These are phyloP conservation scores for Poeciliopsis presidionis DNA, from an alignment of 2,797 vertebrate genomes.

Conservation along the genomic window DNA sequence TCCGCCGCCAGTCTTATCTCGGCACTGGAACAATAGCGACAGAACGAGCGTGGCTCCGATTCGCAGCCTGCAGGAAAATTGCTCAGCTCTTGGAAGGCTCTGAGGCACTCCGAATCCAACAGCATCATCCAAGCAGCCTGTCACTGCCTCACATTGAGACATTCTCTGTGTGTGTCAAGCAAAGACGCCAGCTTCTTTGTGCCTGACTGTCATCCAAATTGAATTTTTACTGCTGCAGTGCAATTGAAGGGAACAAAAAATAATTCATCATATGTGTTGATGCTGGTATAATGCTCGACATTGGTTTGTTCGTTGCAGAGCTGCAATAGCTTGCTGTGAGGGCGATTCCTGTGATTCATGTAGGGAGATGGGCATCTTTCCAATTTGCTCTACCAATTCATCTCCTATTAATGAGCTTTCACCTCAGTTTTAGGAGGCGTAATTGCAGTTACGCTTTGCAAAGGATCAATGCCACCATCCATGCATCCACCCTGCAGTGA, in stretches of 20 bases:
- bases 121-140: slow-evolving; percentile 56
- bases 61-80: slow-evolving; percentile 60
- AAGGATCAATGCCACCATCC: slow-evolving; percentile 65
- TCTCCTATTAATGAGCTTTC: slow-evolving; percentile 81
- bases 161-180: slow-evolving; percentile 33
- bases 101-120: slow-evolving; percentile 47
- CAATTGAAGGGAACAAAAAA: slow-evolving; percentile 26
- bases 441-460: slow-evolving; percentile 56
- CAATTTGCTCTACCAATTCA: slow-evolving; percentile 67
- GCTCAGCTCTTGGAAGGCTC: slow-evolving; percentile 57
- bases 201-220: slow-evolving; percentile 53
- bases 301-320: slow-evolving; percentile 46
- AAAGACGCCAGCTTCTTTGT: slow-evolving; percentile 43
- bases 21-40: slow-evolving; percentile 71
- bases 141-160: slow-evolving; percentile 61
- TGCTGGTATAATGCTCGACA: slow-evolving; percentile 44
- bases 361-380: slow-evolving; percentile 59
- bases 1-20: slow-evolving; percentile 73
- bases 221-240: slow-evolving; percentile 48
- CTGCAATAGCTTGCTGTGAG: slow-evolving; percentile 25
- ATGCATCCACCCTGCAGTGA: slow-evolving; percentile 34
- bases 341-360: slow-evolving; percentile 59
- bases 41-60: slow-evolving; percentile 61
- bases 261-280: slow-evolving; percentile 51
- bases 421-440: slow-evolving; percentile 75